Percentiles rank a stretch among this genome's conserved stretches.
phyloP scores from a whole-genome alignment of 53 echinoderm and acorn worm species.

The Luidia sarsii region DNA sequence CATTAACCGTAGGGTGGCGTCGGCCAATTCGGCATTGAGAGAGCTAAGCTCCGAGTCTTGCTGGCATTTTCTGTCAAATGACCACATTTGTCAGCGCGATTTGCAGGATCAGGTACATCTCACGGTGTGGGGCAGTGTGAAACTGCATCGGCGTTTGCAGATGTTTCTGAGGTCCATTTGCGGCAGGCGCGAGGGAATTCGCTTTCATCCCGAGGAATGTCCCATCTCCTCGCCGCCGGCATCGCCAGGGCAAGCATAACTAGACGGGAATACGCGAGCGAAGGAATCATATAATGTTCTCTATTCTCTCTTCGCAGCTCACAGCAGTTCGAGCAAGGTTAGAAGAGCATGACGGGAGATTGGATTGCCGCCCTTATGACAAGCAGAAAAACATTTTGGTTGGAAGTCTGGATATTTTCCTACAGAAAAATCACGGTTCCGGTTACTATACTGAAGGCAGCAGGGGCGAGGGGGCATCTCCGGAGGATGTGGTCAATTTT shows the following conservation, averaged over 20 bases:
- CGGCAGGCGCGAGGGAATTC: slow-evolving; percentile 1
- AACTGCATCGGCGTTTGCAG: slow-evolving; percentile 23
- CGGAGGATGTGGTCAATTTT: no score
- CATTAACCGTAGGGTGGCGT: not conserved
- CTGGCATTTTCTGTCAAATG: slow-evolving; percentile 17
- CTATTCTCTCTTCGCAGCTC: no score
- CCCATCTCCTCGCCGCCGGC: no score
- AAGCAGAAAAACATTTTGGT: no score
- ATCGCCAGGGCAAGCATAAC: not conserved
- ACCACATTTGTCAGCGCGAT: slow-evolving; percentile 24
- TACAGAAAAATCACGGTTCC: no score
- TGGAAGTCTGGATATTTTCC: no score
- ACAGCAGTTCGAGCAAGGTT: no score
- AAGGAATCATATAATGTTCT: no score
- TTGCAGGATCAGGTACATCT: slow-evolving; percentile 22
- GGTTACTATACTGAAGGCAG: no score
- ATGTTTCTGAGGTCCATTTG: slow-evolving; percentile 6
- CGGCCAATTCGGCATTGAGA: not conserved
- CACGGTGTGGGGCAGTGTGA: slow-evolving; percentile 22
- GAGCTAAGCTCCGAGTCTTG: not conserved
- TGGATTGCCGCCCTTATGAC: no score
- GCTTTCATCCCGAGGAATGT: slow-evolving; percentile 23
- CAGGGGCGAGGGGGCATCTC: no score
- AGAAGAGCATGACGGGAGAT: no score
- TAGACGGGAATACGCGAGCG: not conserved